Evolutionary conservation across 1,140 invertebrate species (phyloP).

Genomic region (Diachasma alloeum): DNA sequence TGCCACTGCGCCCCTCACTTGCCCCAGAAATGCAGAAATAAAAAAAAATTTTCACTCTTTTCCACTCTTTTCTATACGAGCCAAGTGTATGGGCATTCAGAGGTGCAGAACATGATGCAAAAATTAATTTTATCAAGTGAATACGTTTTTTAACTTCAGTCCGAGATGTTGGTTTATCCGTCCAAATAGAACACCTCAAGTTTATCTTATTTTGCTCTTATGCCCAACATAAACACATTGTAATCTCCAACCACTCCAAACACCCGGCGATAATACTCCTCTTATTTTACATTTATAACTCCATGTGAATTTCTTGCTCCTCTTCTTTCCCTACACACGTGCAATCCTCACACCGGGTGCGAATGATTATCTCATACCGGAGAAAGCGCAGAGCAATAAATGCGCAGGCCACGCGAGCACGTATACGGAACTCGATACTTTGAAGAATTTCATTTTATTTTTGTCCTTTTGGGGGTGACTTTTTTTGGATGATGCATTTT

Average conservation of each 20-base stretch:
- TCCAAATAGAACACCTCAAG: neutral
- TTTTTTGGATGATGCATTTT: neutral
- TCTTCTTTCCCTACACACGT: conserved; percentile 12
- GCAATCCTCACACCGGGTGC: conserved; percentile 24
- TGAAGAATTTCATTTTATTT: neutral
- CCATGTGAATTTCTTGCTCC: conserved; percentile 11
- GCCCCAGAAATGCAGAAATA: too few species aligned
- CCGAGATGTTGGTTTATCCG: neutral
- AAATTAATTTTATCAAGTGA: too few species aligned
- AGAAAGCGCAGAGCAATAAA: conserved; percentile 20
- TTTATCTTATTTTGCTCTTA: neutral
- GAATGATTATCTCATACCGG: conserved; percentile 45
- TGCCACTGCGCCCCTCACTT: too few species aligned
- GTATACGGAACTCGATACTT: conserved; percentile 20
- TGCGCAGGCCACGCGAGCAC: conserved; percentile 17
- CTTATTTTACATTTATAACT: neutral
- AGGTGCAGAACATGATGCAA: too few species aligned
- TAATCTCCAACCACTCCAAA: neutral
- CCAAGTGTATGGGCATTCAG: too few species aligned
- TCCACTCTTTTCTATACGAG: too few species aligned
- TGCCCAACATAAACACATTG: neutral
- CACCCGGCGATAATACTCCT: neutral
- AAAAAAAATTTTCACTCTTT: too few species aligned
- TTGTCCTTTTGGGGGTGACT: neutral
- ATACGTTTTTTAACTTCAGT: too few species aligned